A percentile compares a stretch with the other conserved stretches of the same genome.
Conservation (phyloP, 2,113 vertebrate genomes). For the Parotia lawesii region DNA sequence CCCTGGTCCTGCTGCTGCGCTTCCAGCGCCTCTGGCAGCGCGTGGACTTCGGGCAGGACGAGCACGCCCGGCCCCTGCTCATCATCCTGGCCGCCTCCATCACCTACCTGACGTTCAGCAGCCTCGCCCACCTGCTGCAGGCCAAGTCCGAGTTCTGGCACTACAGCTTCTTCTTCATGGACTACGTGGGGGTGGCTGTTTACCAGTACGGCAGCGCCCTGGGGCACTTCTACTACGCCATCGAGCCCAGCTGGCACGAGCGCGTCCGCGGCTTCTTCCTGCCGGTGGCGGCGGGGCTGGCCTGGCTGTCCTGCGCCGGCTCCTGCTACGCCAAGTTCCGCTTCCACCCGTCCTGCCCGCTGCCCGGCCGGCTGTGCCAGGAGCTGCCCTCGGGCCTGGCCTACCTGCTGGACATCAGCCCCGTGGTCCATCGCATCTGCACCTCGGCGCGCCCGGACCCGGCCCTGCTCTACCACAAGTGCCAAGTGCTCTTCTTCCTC, state of each 20-base stretch:
- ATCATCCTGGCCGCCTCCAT: constrained; percentile 83
- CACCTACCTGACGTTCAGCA: constrained; percentile 87
- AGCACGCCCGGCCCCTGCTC: constrained; percentile 86
- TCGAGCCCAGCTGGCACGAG: constrained; percentile 84
- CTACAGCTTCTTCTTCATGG: constrained; percentile 93
- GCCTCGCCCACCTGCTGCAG: constrained; percentile 89
- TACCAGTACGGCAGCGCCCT: constrained; percentile 93
- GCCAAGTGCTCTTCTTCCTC: constrained; percentile 90
- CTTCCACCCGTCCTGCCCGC: constrained; percentile 69
- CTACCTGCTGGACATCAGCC: constrained; percentile 91
- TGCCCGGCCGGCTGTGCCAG: constrained; percentile 84
- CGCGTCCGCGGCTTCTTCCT: constrained; percentile 79
- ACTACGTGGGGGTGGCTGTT: constrained; percentile 90
- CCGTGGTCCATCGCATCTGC: constrained; percentile 85
- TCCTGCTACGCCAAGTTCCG: constrained; percentile 91
- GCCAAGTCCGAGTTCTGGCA: constrained; percentile 95
- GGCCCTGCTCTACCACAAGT: constrained; percentile 83
- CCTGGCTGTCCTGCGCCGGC: constrained; percentile 90
- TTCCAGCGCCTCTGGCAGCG: constrained; percentile 78
- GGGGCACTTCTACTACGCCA: constrained; percentile 88
- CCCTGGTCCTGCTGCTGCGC: constrained; percentile 82
- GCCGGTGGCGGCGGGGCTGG: constrained; percentile 78
- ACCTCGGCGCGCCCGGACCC: constrained; percentile 63
- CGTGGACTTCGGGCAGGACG: constrained; percentile 86
- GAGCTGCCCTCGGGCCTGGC: constrained; percentile 89